These are phyloP conservation scores for Phyllostomus discolor DNA, from an alignment of 2,113 vertebrate species.

Conservation along the genomic window DNA sequence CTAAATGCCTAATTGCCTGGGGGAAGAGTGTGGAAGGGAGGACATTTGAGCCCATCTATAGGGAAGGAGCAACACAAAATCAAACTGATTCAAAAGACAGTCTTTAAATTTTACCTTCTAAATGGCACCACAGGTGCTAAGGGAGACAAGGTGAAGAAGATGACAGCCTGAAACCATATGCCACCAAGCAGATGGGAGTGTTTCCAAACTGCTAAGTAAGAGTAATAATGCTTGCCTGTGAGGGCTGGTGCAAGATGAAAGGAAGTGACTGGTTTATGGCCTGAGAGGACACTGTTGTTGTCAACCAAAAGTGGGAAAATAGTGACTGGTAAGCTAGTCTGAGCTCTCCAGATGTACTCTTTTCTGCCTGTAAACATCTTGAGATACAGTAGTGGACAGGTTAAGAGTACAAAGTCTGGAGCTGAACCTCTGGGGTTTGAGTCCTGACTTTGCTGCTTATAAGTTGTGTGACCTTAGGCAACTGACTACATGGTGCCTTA, in stretches of 20 bases:
- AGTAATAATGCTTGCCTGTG: background rate
- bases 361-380: background rate
- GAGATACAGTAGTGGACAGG: background rate
- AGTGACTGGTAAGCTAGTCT: fast-evolving
- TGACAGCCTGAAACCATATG: background rate
- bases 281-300: background rate
- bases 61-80: background rate
- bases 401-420: background rate
- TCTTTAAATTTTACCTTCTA: background rate
- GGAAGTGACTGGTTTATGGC: background rate
- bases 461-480: background rate
- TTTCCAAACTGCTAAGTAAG: background rate
- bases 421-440: background rate
- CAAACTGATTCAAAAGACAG: background rate
- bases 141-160: background rate
- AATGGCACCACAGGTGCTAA: background rate
- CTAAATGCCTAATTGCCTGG: background rate
- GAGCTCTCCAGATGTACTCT: background rate
- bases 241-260: background rate
- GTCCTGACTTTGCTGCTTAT: background rate
- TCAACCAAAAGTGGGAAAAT: background rate
- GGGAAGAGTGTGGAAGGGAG: background rate
- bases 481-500: background rate
- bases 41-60: background rate
- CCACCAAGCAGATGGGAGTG: background rate